Conservation (phyloP, 2,888 invertebrate species). For the Xestoiulus laeticollis region DNA sequence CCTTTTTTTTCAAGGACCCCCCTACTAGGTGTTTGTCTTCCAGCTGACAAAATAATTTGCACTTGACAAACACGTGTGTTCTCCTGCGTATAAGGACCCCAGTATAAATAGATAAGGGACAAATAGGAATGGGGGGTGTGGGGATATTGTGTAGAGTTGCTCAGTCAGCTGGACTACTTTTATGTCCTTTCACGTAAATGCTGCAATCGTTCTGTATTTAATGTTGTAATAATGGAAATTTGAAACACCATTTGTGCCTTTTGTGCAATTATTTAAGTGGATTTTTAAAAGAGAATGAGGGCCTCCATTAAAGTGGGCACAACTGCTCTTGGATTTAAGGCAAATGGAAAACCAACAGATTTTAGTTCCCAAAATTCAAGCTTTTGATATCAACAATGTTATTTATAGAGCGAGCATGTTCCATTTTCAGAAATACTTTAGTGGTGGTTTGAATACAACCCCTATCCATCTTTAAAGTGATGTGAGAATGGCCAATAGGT, state of each 20-base stretch:
- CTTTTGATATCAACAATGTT: not conserved
- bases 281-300: not conserved
- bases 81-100: not conserved
- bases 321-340: not conserved
- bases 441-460: not conserved
- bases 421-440: not conserved
- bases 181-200: slow-evolving; percentile 35
- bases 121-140: not conserved
- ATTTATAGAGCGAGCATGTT: not conserved
- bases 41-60: slow-evolving; percentile 43
- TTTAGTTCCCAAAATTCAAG: slow-evolving; percentile 38
- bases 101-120: slow-evolving; percentile 32
- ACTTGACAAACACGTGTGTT: slow-evolving; percentile 35
- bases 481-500: not conserved
- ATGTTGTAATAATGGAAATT: slow-evolving; percentile 38
- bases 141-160: not conserved
- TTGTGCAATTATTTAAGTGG: slow-evolving; percentile 43
- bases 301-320: slow-evolving; percentile 20
- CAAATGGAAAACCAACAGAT: slow-evolving; percentile 7
- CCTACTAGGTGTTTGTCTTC: slow-evolving; percentile 38
- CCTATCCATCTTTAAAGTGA: not conserved
- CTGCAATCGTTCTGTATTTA: slow-evolving; percentile 39
- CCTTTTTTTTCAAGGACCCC: slow-evolving; percentile 31
- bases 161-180: slow-evolving; percentile 41
- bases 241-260: slow-evolving; percentile 40